A percentile compares a stretch with the other conserved stretches of the same genome.
These are phyloP conservation scores for Drosophila peninsularis DNA, from an alignment of 2,888 invertebrate species.

Conservation along the genomic window DNA sequence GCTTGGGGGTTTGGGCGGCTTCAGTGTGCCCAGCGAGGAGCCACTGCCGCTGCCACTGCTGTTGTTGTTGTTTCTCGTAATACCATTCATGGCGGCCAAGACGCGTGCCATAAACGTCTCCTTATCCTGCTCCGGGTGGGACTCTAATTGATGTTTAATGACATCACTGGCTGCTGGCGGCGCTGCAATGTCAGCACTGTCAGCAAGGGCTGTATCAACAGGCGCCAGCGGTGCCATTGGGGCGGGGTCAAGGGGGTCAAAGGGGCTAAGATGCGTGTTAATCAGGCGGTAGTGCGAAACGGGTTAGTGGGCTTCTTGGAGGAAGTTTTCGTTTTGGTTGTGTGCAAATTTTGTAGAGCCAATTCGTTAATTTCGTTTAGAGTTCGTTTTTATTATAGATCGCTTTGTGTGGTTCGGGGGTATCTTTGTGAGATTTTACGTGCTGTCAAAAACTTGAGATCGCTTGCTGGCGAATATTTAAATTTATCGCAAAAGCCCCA, in stretches of 20 bases:
- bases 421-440: conserved; percentile 30
- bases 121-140: conserved; percentile 43
- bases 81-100: conserved; percentile 74
- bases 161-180: conserved; percentile 31
- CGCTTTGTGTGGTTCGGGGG: conserved; percentile 29
- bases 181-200: conserved; percentile 56
- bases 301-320: conserved; percentile 30
- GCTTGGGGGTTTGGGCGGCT: conserved; percentile 82
- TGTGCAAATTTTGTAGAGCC: conserved; percentile 37
- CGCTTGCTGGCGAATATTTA: conserved; percentile 51
- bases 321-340: conserved; percentile 24
- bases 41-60: conserved; percentile 58
- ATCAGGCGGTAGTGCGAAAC: conserved; percentile 13
- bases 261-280: conserved; percentile 38
- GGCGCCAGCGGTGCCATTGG: conserved; percentile 71
- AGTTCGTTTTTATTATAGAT: conserved; percentile 18
- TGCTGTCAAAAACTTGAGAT: conserved; percentile 71
- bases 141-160: conserved; percentile 31
- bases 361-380: conserved; percentile 46
- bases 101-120: conserved; percentile 79
- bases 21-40: conserved; percentile 67
- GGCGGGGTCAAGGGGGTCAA: conserved; percentile 1
- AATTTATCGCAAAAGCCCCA: conserved; percentile 51
- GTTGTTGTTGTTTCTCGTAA: conserved; percentile 43
- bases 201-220: conserved; percentile 42